Percentiles rank a stretch among this genome's conserved stretches.
phyloP scores from a whole-genome alignment of 2,888 invertebrate species.

The Drosophila kuntzei region DNA sequence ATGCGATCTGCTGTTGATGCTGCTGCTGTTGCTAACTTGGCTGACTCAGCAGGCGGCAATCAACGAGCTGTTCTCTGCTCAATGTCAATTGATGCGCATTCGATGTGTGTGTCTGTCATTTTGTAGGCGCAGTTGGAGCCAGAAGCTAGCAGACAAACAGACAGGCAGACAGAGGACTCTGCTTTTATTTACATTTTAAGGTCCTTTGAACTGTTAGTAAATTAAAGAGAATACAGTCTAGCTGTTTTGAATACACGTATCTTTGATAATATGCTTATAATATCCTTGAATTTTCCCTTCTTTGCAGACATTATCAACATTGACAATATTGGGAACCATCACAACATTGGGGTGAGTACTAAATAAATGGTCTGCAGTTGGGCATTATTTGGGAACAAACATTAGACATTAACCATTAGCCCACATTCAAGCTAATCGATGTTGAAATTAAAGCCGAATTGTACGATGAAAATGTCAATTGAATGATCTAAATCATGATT shows the following conservation, averaged over 20 bases:
- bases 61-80: conserved; percentile 55
- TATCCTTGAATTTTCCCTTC: conserved; percentile 10
- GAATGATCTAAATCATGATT: conserved; percentile 44
- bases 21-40: conserved; percentile 46
- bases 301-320: conserved; percentile 14
- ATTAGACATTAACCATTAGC: conserved; percentile 12
- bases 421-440: conserved; percentile 7
- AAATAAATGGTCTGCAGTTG: not conserved
- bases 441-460: conserved; percentile 16
- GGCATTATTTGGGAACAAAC: not conserved
- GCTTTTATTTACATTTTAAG: conserved; percentile 18
- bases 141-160: conserved; percentile 17
- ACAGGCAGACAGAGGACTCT: conserved; percentile 16
- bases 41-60: conserved; percentile 79
- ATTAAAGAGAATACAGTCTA: conserved; percentile 5
- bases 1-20: conserved; percentile 55
- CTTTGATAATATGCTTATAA: conserved; percentile 25
- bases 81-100: conserved; percentile 51
- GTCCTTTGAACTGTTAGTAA: conserved; percentile 21
- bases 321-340: not conserved
- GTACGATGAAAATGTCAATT: conserved; percentile 15
- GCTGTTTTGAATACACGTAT: conserved; percentile 3
- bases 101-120: conserved; percentile 1
- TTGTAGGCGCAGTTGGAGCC: conserved; percentile 31
- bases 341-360: conserved; percentile 10